These are phyloP conservation scores for Illadopsis cleaveri DNA, from an alignment of 2,113 vertebrate genomes.

Conservation along the genomic window DNA sequence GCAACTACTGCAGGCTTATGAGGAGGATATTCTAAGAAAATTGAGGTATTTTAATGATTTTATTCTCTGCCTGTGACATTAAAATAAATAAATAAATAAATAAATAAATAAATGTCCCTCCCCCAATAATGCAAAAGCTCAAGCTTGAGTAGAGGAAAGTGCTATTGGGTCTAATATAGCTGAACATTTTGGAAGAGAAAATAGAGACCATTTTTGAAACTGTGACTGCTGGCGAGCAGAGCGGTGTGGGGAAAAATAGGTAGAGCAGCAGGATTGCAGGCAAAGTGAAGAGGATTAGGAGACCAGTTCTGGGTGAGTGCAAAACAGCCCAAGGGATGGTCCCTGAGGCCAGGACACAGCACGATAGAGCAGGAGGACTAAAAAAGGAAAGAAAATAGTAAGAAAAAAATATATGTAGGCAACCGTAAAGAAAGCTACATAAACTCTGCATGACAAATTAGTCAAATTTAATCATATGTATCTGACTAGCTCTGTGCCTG, in stretches of 20 bases:
- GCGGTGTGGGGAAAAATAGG: background rate
- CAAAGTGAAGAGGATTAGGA: slow-evolving; percentile 27
- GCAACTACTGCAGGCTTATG: background rate
- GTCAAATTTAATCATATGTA: background rate
- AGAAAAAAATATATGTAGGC: slow-evolving; percentile 38
- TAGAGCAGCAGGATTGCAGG: background rate
- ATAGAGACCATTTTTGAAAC: slow-evolving; percentile 60
- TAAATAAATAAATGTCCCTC: background rate
- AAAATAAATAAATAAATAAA: background rate
- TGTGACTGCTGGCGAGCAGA: slow-evolving; percentile 43
- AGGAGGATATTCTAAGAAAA: background rate
- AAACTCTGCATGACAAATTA: background rate
- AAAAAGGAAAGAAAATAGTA: slow-evolving; percentile 8
- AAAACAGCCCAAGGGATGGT: slow-evolving; percentile 38
- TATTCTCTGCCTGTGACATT: background rate
- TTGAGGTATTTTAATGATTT: background rate
- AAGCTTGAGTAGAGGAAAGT: background rate
- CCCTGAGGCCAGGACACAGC: slow-evolving; percentile 33
- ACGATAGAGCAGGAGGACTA: slow-evolving; percentile 1
- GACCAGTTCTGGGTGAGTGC: slow-evolving; percentile 22
- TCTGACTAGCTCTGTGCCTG: background rate
- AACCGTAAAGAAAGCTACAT: slow-evolving; percentile 4
- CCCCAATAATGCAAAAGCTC: background rate
- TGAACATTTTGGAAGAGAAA: slow-evolving; percentile 35
- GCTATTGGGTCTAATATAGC: background rate